A percentile compares a stretch with the other conserved stretches of the same genome.
These are phyloP conservation scores for Rousettus leschenaultii DNA, from an alignment of 2,113 vertebrate species.

Conservation along the genomic window DNA sequence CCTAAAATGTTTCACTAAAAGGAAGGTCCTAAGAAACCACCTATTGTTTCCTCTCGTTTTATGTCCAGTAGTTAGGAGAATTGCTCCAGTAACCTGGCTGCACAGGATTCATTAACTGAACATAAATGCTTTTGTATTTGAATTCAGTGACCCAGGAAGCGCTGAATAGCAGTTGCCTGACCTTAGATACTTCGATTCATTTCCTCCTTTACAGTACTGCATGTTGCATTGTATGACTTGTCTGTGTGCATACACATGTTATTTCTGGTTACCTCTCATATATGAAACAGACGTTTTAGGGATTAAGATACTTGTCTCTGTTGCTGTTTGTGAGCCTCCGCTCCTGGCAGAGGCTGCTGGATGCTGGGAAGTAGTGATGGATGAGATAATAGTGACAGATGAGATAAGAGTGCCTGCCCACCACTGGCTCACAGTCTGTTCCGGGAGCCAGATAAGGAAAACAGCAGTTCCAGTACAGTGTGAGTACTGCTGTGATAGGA, in stretches of 20 bases:
- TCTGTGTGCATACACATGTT: rapidly evolving
- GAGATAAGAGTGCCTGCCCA: not conserved
- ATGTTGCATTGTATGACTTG: not conserved
- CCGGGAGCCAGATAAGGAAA: not conserved
- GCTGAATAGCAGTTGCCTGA: not conserved
- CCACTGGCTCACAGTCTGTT: not conserved
- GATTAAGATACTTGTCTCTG: not conserved
- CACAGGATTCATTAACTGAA: slow-evolving; percentile 7
- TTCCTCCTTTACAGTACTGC: not conserved
- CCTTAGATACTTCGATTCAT: not conserved
- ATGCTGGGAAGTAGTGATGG: not conserved
- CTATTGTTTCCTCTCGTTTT: not conserved
- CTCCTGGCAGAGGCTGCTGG: not conserved
- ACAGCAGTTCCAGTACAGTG: not conserved
- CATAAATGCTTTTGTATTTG: slow-evolving; percentile 59
- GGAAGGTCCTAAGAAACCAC: not conserved
- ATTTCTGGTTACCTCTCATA: not conserved
- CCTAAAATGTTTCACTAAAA: not conserved
- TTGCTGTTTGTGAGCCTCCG: not conserved
- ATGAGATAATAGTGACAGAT: not conserved
- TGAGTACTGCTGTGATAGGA: not conserved
- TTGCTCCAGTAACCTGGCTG: slow-evolving; percentile 40
- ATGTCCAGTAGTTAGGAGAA: not conserved
- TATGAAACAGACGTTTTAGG: not conserved
- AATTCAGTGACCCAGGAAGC: slow-evolving; percentile 12